A percentile compares a stretch with the other conserved stretches of the same genome.
phyloP scores from a whole-genome alignment of 2,113 vertebrate genomes.

The Malurus alboscapulatus region DNA sequence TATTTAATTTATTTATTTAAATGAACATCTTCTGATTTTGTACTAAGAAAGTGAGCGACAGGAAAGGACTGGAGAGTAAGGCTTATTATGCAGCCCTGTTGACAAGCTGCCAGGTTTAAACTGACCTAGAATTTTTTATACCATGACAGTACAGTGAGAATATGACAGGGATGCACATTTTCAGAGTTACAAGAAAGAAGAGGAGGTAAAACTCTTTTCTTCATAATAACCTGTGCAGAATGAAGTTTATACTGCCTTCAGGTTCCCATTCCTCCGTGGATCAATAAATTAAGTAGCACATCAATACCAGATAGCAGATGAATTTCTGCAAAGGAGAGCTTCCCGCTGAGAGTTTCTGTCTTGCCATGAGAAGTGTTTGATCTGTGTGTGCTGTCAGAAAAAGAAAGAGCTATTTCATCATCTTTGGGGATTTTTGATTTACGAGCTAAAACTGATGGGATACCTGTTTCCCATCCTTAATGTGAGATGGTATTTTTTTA shows the following conservation, averaged over 20 bases:
- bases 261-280: constrained; percentile 34
- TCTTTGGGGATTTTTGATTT: constrained; percentile 54
- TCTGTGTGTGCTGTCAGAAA: constrained; percentile 58
- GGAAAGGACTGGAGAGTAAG: background rate
- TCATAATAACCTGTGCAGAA: background rate
- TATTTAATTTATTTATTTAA: background rate
- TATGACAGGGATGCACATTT: background rate
- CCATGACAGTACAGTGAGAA: background rate
- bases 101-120: background rate
- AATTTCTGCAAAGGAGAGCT: constrained; percentile 58
- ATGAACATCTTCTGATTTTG: background rate
- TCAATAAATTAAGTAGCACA: constrained; percentile 68
- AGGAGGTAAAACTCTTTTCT: background rate
- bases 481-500: background rate
- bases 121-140: background rate
- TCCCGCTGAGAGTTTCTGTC: constrained; percentile 12
- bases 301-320: constrained; percentile 64
- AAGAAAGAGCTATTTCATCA: constrained; percentile 57
- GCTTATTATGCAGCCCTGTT: background rate
- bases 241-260: constrained; percentile 33
- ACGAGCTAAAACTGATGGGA: constrained; percentile 3
- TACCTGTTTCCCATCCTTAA: background rate
- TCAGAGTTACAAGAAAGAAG: background rate
- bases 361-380: constrained; percentile 62
- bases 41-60: background rate